Evolutionary conservation across 1,140 invertebrate species (phyloP).

Genomic region (Caenorhabditis brenneri): DNA sequence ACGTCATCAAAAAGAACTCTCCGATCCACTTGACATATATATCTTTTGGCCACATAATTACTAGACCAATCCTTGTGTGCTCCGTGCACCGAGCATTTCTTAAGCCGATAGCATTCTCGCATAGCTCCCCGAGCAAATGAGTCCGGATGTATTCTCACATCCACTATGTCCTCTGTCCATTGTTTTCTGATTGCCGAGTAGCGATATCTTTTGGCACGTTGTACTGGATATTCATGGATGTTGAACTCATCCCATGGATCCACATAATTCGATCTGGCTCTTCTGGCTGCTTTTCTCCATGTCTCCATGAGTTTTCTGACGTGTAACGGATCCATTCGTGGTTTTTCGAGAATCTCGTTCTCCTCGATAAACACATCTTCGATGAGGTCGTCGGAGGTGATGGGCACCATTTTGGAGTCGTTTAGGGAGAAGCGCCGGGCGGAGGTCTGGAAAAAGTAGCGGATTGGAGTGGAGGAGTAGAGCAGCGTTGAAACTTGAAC

Average conservation of each 20-base stretch:
- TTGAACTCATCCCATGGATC: constrained; percentile 50
- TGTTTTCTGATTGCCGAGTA: constrained; percentile 51
- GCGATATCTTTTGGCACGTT: constrained; percentile 38
- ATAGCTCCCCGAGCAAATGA: constrained; percentile 76
- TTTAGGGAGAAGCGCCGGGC: not conserved
- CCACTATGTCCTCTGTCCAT: constrained; percentile 73
- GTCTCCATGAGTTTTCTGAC: constrained; percentile 3
- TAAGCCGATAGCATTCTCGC: constrained; percentile 76
- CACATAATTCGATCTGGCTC: not conserved
- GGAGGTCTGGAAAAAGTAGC: not conserved
- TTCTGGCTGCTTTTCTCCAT: not conserved
- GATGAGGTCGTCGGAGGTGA: not conserved
- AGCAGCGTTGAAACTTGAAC: no score
- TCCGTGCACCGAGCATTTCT: constrained; percentile 74
- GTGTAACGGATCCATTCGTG: constrained; percentile 1
- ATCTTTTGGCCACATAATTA: constrained; percentile 76
- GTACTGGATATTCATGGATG: constrained; percentile 45
- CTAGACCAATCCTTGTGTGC: constrained; percentile 73
- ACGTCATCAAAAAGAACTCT: constrained; percentile 76
- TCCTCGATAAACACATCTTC: constrained; percentile 6
- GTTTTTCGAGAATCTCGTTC: not conserved
- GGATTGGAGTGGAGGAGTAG: no score
- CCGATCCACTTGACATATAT: constrained; percentile 73
- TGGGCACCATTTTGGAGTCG: constrained; percentile 2
- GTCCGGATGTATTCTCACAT: constrained; percentile 74